A percentile compares a stretch with the other conserved stretches of the same genome.
Conservation (phyloP, 1,140 invertebrate species). For the Drosophila kepulauana region DNA sequence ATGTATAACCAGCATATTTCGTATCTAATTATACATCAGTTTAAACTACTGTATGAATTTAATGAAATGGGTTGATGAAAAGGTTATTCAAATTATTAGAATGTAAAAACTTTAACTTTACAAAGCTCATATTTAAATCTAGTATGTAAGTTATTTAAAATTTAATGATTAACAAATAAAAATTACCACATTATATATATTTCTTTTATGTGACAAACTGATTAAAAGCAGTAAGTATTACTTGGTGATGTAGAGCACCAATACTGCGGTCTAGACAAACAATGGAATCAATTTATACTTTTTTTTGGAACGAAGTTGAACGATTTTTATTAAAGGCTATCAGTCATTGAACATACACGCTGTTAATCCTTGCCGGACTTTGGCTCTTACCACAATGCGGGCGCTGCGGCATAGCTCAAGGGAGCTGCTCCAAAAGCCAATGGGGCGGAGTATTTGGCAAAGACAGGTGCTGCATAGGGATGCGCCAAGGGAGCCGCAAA, state of each 20-base stretch:
- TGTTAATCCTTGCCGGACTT: constrained; percentile 48
- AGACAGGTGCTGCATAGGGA: constrained; percentile 47
- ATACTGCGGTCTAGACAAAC: constrained; percentile 29
- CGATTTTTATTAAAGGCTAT: constrained; percentile 77
- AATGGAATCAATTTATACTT: constrained; percentile 33
- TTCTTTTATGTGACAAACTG: not conserved
- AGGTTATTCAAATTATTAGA: no score
- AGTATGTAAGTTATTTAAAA: no score
- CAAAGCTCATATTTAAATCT: no score
- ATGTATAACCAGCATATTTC: no score
- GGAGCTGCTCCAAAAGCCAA: constrained; percentile 65
- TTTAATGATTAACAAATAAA: no score
- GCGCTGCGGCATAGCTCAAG: constrained; percentile 57
- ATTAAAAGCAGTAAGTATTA: not conserved
- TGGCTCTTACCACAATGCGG: constrained; percentile 62
- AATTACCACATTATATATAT: no score
- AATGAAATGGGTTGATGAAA: no score
- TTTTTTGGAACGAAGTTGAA: constrained; percentile 50
- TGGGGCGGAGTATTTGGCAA: constrained; percentile 60
- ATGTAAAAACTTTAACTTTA: no score
- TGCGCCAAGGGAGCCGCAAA: constrained; percentile 46
- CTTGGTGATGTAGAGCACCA: not conserved
- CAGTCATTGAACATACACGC: constrained; percentile 69
- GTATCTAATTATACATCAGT: no score
- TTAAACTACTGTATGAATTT: no score